phyloP scores from a whole-genome alignment of 2,888 invertebrate genomes.

The Drosophila robusta region DNA sequence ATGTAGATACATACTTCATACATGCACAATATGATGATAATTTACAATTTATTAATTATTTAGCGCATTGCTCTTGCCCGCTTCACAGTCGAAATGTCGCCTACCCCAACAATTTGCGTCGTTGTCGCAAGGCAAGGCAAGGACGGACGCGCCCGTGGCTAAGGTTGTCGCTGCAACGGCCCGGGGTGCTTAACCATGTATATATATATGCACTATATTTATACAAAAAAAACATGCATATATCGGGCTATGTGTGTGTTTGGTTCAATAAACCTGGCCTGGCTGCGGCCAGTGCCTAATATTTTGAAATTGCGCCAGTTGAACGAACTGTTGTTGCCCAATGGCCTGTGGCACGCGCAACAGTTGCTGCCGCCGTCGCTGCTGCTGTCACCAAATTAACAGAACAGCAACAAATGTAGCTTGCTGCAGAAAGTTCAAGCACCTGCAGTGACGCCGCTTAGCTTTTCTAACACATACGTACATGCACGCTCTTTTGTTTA shows the following conservation, averaged over 20 bases:
- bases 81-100: conserved; percentile 36
- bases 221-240: not conserved
- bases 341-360: conserved; percentile 51
- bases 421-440: conserved; percentile 51
- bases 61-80: conserved; percentile 35
- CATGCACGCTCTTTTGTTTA: not conserved
- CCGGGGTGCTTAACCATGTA: not conserved
- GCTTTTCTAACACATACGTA: conserved; percentile 17
- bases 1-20: not conserved
- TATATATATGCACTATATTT: not conserved
- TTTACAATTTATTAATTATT: conserved; percentile 57
- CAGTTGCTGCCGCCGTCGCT: conserved; percentile 21
- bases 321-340: conserved; percentile 56
- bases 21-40: conserved; percentile 39
- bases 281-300: conserved; percentile 38
- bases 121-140: conserved; percentile 36
- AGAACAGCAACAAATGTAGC: conserved; percentile 24
- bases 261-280: conserved; percentile 53
- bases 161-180: conserved; percentile 30
- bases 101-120: conserved; percentile 67
- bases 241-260: not conserved
- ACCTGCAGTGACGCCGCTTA: conserved; percentile 37
- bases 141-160: conserved; percentile 45
- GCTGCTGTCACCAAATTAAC: conserved; percentile 28
- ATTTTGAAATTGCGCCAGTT: conserved; percentile 55